Evolutionary conservation across 2,113 vertebrate species (phyloP).

Genomic region (Hydrolagus affinis): DNA sequence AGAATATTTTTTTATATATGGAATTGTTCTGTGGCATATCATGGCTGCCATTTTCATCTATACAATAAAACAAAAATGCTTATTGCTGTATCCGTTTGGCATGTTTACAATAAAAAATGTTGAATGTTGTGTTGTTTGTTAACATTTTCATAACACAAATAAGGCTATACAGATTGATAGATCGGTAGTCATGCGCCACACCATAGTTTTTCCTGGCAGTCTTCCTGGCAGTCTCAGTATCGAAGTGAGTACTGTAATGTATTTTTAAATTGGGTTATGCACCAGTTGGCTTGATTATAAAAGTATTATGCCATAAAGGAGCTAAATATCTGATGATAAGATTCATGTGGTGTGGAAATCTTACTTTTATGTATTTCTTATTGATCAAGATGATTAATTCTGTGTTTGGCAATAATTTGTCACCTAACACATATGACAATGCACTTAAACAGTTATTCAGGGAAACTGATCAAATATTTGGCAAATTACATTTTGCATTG

Average conservation of each 20-base stretch:
- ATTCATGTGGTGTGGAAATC: neutral
- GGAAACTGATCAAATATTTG: neutral
- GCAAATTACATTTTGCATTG: no score
- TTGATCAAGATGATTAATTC: neutral
- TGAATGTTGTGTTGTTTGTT: conserved; percentile 6
- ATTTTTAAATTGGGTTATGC: neutral
- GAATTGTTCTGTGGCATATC: no score
- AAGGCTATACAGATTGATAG: neutral
- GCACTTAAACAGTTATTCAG: neutral
- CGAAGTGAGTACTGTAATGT: neutral
- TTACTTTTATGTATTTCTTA: no score
- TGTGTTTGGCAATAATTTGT: neutral
- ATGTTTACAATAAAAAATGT: neutral
- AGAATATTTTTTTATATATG: neutral
- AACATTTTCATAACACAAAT: neutral
- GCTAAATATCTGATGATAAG: neutral
- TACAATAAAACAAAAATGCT: neutral
- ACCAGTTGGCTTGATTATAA: neutral
- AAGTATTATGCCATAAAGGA: neutral
- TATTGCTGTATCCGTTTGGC: neutral
- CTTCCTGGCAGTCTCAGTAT: no score
- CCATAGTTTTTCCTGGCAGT: no score
- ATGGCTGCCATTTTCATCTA: neutral
- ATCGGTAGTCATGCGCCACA: no score
- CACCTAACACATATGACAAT: neutral